Conservation (phyloP, 2,113 vertebrate genomes). For the Lasiurus cinereus region DNA sequence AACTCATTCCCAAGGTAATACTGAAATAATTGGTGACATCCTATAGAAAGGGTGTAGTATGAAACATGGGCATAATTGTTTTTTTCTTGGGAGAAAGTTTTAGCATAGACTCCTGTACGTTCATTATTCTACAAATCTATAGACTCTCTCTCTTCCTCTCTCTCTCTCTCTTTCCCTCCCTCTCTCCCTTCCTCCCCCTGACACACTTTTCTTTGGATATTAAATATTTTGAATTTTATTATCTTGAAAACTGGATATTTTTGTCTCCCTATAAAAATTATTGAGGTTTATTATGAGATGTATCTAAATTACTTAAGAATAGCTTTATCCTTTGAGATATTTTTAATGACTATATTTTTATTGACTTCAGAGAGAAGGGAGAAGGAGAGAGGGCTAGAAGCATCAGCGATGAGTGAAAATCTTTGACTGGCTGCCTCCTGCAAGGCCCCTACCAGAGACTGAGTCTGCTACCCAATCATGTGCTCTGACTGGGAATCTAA, state of each 20-base stretch:
- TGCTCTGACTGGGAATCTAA: too few species aligned
- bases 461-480: too few species aligned
- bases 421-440: too few species aligned
- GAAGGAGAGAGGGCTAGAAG: too few species aligned
- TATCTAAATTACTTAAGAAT: neutral
- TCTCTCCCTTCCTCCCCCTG: too few species aligned
- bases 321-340: neutral
- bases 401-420: too few species aligned
- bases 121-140: neutral
- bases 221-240: neutral
- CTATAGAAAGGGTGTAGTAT: neutral
- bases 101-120: neutral
- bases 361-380: too few species aligned
- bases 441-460: too few species aligned
- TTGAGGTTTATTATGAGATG: conserved; percentile 23
- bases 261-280: conserved; percentile 14
- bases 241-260: neutral
- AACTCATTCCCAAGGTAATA: conserved; percentile 19
- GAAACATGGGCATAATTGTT: neutral
- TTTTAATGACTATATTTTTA: too few species aligned
- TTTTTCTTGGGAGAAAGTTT: neutral
- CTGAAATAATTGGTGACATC: conserved; percentile 27
- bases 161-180: too few species aligned
- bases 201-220: neutral
- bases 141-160: neutral